Base-by-base conservation (phyloP, 2,113 vertebrate genomes). In the Neofelis nebulosa region DNA sequence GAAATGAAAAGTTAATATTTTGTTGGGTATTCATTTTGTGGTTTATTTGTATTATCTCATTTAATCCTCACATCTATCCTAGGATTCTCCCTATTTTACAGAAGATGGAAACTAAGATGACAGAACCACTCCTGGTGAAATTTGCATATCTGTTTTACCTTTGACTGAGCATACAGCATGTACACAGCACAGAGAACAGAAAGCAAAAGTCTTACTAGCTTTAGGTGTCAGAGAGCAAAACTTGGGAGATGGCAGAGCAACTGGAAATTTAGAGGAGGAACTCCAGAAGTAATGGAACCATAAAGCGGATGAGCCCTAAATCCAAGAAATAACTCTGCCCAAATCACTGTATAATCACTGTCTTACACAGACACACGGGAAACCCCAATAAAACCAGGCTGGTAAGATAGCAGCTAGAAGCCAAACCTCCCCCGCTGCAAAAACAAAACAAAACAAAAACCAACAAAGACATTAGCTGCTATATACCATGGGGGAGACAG, bases 1-100 rank as follows among this genome's bases (percentile, higher is more conserved):
- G n/a, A 96, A 93, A 95, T 45, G 9, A 80, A 95, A 81, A 83
- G 12, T 33, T 93, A 82, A 7, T 83, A 45, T 61, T 94, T 19
- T 81, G 41, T 66, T 78, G 33, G 21, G 31, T 91, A 68, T 65
- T 80, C 69, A 48, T 36, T 92, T 55, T 76, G 65, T 89, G 21
- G 45, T 73, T 92, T 65, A 73, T 87, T 86, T 94, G 11, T 50
- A 90, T 94, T 76, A 66, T 41, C 68, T 68, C 19, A 52, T 45
- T 86, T 86, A 88, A 87, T 85, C 63, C 25, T 96, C 65, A 36
- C 14, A 52, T 83, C 29, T 78, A 74, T 63, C 55, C 81, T 65
- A 92, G 68, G 69, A 68, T 31, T 65, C 36, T 33, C 25, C 68
- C n/a, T 90, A 76, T 88, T 65, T 93, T 83, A 96, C 7, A 69